These are phyloP conservation scores for Rhabdophis nuchalis DNA, from an alignment of 2,797 vertebrate genomes.

Conservation along the genomic window DNA sequence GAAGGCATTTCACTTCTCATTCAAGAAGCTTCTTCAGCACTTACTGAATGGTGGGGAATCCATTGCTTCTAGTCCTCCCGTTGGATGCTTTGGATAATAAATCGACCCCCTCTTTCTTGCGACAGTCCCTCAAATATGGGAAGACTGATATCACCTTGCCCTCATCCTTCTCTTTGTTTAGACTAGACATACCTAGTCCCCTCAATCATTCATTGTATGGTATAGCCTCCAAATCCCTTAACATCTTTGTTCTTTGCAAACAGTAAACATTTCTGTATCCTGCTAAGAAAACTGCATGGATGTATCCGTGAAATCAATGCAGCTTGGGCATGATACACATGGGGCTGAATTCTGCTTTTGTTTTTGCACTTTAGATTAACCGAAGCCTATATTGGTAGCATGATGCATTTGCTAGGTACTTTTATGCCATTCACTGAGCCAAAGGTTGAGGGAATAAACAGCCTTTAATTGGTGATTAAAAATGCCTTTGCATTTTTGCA, in stretches of 20 bases:
- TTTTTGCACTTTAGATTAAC: neutral
- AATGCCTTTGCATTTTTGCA: neutral
- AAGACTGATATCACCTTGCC: neutral
- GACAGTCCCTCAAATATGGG: neutral
- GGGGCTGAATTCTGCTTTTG: neutral
- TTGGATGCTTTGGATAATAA: neutral
- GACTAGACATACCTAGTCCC: neutral
- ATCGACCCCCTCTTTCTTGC: neutral
- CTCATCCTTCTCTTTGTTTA: neutral
- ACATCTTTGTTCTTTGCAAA: neutral
- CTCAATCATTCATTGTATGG: neutral
- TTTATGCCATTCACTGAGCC: neutral
- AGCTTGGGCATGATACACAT: neutral
- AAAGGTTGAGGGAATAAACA: neutral
- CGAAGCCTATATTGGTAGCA: neutral
- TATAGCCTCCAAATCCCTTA: neutral
- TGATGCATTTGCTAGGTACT: neutral
- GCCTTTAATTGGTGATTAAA: neutral
- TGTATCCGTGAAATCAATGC: neutral
- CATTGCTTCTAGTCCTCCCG: neutral
- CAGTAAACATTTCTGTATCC: neutral
- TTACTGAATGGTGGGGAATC: no score
- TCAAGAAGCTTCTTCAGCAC: no score
- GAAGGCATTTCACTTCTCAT: no score
- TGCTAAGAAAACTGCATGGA: neutral